Conservation (phyloP, 2,888 invertebrate genomes). For the Eupithecia tripunctaria region DNA sequence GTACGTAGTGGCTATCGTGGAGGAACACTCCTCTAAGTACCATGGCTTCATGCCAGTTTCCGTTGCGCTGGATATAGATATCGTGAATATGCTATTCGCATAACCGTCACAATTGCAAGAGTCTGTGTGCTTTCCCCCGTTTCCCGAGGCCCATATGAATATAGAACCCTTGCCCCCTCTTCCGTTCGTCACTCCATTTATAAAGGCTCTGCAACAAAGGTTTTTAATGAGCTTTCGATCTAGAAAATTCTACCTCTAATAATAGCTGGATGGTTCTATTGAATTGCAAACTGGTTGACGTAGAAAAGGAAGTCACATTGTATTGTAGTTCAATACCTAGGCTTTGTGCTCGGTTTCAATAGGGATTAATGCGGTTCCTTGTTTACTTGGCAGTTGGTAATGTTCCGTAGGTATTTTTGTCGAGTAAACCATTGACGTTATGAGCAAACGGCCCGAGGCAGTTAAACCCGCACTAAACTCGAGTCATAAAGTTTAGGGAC, state of each 20-base stretch:
- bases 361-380: conserved; percentile 15
- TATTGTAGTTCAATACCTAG: conserved; percentile 16
- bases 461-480: conserved; percentile 17
- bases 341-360: conserved; percentile 11
- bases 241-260: conserved; percentile 30
- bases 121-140: conserved; percentile 97
- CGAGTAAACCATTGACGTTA: conserved; percentile 16
- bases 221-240: conserved; percentile 72
- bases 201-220: conserved; percentile 90
- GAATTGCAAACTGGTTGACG: conserved; percentile 42
- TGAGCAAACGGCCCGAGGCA: conserved; percentile 13
- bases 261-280: conserved; percentile 24
- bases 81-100: conserved; percentile 99
- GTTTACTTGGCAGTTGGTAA: conserved; percentile 7
- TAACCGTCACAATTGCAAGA: conserved; percentile 99
- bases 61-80: conserved; percentile 98
- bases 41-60: conserved; percentile 98
- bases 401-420: conserved; percentile 4
- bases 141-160: conserved; percentile 99
- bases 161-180: conserved; percentile 97
- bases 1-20: conserved; percentile 98
- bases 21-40: conserved; percentile 99
- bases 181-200: conserved; percentile 96
- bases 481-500: conserved; percentile 17
- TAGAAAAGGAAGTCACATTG: conserved; percentile 29